phyloP scores from a whole-genome alignment of 2,113 vertebrate species.

The Dicaeum eximium region DNA sequence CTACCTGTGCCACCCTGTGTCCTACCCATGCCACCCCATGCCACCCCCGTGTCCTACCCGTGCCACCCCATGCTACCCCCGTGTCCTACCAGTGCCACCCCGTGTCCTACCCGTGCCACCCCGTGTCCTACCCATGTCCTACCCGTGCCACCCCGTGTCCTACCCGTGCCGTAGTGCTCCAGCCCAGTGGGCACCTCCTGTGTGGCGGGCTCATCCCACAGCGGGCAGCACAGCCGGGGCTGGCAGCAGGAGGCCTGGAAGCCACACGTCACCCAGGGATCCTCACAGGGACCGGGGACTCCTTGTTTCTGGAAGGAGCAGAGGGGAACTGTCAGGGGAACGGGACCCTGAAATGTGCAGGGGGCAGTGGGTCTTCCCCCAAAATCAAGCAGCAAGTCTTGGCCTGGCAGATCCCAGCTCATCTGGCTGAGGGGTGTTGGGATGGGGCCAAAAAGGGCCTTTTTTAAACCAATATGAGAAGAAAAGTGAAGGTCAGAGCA shows the following conservation, averaged over 20 bases:
- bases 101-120: not conserved
- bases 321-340: not conserved
- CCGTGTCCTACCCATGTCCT: slow-evolving; percentile 3
- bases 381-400: fast-evolving
- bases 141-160: slow-evolving; percentile 71
- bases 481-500: fast-evolving
- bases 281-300: slow-evolving; percentile 67
- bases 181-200: slow-evolving; percentile 93
- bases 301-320: slow-evolving; percentile 77
- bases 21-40: slow-evolving; percentile 80
- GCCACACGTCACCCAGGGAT: slow-evolving; percentile 74
- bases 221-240: slow-evolving; percentile 73
- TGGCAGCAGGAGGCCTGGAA: slow-evolving; percentile 80
- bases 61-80: slow-evolving; percentile 63
- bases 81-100: slow-evolving; percentile 75
- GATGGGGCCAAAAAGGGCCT: not conserved
- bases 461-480: fast-evolving
- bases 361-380: fast-evolving
- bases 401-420: fast-evolving
- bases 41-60: slow-evolving; percentile 78
- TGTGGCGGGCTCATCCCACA: slow-evolving; percentile 81
- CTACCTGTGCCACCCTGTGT: slow-evolving; percentile 72
- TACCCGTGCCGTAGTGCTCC: slow-evolving; percentile 83
- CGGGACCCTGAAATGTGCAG: fast-evolving
- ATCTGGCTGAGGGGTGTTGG: fast-evolving